Evolutionary conservation across 2,888 invertebrate species (phyloP).

Genomic region (Desoria tigrina): DNA sequence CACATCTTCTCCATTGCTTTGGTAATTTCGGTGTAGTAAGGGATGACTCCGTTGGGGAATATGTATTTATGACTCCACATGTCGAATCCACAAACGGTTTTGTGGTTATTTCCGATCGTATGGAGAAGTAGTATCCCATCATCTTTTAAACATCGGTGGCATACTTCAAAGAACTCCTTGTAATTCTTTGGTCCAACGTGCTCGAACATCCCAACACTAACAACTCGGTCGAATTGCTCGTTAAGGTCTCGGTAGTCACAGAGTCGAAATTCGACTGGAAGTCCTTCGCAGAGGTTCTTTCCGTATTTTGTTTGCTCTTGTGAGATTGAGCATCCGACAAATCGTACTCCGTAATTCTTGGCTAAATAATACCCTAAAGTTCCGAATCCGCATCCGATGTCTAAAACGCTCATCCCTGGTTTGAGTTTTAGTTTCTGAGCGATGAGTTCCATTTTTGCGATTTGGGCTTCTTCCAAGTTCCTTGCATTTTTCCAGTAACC

Average conservation of each 20-base stretch:
- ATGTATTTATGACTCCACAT: slow-evolving; percentile 31
- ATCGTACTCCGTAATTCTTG: slow-evolving; percentile 34
- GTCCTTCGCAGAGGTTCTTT: slow-evolving; percentile 15
- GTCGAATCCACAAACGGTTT: slow-evolving; percentile 11
- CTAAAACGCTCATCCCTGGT: slow-evolving; percentile 44
- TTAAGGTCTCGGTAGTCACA: slow-evolving; percentile 40
- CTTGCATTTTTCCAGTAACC: slow-evolving; percentile 47
- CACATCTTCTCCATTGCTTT: neutral
- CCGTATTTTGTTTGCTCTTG: slow-evolving; percentile 32
- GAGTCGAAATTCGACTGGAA: slow-evolving; percentile 32
- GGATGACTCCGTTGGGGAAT: slow-evolving; percentile 26
- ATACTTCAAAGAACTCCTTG: slow-evolving; percentile 32
- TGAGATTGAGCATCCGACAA: slow-evolving; percentile 36
- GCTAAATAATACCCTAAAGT: slow-evolving; percentile 36
- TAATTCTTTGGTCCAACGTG: slow-evolving; percentile 40
- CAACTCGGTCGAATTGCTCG: slow-evolving; percentile 44
- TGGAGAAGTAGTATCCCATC: slow-evolving; percentile 46
- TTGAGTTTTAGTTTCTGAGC: slow-evolving; percentile 33
- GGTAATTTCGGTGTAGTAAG: slow-evolving; percentile 9
- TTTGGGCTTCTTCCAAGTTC: slow-evolving; percentile 40
- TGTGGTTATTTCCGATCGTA: slow-evolving; percentile 36
- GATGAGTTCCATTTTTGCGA: slow-evolving; percentile 41
- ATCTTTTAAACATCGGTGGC: slow-evolving; percentile 33
- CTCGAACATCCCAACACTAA: slow-evolving; percentile 37
- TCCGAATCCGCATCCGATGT: slow-evolving; percentile 41